Evolutionary conservation across 2,797 vertebrate species (phyloP), one percentile per base, ranked within the genome.

Genomic region (Pantherophis alleghaniensis): DNA sequence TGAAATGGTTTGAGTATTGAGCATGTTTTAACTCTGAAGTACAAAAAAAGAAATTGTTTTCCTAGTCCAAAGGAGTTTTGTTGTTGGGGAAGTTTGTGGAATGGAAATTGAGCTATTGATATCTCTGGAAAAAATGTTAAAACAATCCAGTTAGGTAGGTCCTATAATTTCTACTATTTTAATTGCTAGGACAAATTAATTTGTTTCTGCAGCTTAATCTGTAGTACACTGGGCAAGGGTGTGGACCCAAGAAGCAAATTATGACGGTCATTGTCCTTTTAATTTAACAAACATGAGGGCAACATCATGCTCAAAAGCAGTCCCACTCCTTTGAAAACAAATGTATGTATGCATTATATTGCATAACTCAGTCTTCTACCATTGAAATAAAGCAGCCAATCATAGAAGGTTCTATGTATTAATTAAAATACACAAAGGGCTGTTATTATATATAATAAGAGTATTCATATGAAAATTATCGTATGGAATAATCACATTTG

Each of bases 51-150:
- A 60, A 42, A 51, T 94, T 93, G 60, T 93, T 97, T 97, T 97
- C 96, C 90, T 96, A 97, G 90, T 96, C 96, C 97, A 96, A 74
- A 42, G 96, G 92, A 95, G 95, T 83, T 83, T 47, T 47, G 22
- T 79, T 88, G 22, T 20, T 88, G 13, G 47, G 47, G 24, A 74
- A n/a, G 11, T 91, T 83, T 87, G 56, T 93, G 42, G 51, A 42
- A 10, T 74, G 57, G 86, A 69, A 90, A 59, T 37, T 89, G 93
- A 95, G 87, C 90, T 87, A 91, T 91, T 94, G 95, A 93, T 94
- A 69, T 93, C 63, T 88, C 94, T 94, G 87, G 95, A 96, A 91
- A 95, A 47, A 91, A 97, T 86, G 91, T 95, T 94, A 95, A 96
- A 93, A 95, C 92, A 93, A 96, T 69, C 94, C 92, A 95, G 92